Conservation (phyloP, 2,797 vertebrate genomes). For the Silurus lanzhouensis region DNA sequence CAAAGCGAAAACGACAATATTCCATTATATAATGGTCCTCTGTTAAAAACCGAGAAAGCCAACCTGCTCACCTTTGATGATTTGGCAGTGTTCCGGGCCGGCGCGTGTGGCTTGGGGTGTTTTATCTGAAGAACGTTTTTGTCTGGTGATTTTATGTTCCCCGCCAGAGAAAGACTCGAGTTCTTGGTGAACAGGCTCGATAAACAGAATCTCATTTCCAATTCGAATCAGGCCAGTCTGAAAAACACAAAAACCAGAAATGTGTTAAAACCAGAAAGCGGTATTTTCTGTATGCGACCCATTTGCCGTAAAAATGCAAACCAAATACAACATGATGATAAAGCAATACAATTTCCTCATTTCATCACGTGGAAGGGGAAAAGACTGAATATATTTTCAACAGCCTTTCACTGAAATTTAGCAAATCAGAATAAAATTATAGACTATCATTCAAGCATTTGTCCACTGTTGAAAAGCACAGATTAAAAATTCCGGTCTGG, state of each 20-base stretch:
- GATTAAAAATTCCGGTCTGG: background rate
- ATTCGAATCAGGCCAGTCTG: conserved; percentile 88
- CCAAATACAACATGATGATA: background rate
- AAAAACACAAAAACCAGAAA: conserved; percentile 33
- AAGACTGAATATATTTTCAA: background rate
- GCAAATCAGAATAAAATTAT: background rate
- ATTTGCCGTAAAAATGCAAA: background rate
- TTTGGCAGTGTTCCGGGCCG: conserved; percentile 70
- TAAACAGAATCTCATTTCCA: conserved; percentile 82
- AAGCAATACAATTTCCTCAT: background rate
- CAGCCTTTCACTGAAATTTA: background rate
- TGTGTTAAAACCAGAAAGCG: background rate
- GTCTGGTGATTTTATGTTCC: conserved; percentile 78
- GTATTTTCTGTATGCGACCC: background rate
- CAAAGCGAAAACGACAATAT: background rate
- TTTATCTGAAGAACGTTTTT: conserved; percentile 63
- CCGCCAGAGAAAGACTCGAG: conserved; percentile 74
- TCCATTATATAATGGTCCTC: background rate
- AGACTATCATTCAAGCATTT: background rate
- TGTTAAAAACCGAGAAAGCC: background rate
- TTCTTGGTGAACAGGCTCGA: conserved; percentile 79
- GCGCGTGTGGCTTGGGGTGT: conserved; percentile 6
- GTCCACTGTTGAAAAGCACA: background rate
- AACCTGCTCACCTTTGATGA: conserved; percentile 80
- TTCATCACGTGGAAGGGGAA: background rate